Conservation (phyloP, 2,797 vertebrate species). For the Alca torda region DNA sequence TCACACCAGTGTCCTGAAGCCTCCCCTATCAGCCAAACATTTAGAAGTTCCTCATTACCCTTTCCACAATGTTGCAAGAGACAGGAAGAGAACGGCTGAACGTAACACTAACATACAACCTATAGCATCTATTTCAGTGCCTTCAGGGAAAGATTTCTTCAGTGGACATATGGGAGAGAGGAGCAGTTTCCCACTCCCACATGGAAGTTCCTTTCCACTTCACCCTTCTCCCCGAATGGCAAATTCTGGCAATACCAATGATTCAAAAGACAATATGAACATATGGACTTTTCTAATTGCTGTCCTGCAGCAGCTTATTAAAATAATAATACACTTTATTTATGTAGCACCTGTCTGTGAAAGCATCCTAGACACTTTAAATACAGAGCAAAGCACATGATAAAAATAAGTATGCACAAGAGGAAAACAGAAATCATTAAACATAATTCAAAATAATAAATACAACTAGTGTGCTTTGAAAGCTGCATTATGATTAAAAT, state of each 20-base stretch:
- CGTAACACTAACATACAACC: neutral
- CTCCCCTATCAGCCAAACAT: neutral
- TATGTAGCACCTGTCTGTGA: neutral
- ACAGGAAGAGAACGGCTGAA: neutral
- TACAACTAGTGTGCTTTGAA: neutral
- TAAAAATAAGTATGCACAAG: neutral
- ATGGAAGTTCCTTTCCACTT: neutral
- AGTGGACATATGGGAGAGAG: neutral
- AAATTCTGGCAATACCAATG: neutral
- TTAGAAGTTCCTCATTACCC: neutral
- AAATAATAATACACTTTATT: constrained; percentile 9
- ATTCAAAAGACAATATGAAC: neutral
- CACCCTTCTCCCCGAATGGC: neutral
- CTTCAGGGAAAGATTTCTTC: neutral
- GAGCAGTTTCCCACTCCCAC: neutral
- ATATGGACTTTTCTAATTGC: neutral
- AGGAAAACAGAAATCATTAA: neutral
- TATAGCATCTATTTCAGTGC: neutral
- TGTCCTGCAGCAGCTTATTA: neutral
- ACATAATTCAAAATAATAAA: constrained; percentile 10
- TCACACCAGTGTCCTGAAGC: neutral
- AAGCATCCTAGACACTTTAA: neutral
- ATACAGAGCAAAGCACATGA: neutral
- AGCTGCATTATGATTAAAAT: neutral
- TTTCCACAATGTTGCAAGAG: neutral